These are phyloP conservation scores for Neopipo cinnamomea DNA, from an alignment of 2,113 vertebrate genomes.

Conservation along the genomic window DNA sequence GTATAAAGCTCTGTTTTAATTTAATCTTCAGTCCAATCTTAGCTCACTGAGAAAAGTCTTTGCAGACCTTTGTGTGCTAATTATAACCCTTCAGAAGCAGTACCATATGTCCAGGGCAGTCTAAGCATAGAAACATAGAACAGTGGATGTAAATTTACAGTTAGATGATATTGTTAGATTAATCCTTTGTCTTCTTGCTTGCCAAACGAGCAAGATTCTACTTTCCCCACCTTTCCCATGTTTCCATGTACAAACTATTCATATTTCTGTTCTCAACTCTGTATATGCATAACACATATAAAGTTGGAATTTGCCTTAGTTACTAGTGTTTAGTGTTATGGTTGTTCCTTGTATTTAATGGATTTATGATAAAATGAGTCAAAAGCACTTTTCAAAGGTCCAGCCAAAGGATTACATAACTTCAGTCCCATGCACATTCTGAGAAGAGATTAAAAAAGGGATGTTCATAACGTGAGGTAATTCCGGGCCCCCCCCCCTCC, in stretches of 20 bases:
- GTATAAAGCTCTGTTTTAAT: neutral
- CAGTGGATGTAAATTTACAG: neutral
- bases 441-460: neutral
- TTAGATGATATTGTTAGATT: neutral
- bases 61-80: neutral
- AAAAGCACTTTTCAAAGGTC: neutral
- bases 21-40: neutral
- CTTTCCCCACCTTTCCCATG: neutral
- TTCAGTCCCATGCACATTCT: neutral
- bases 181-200: neutral
- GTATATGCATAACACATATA: accelerated
- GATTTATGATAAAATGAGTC: neutral
- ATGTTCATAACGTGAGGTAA: neutral
- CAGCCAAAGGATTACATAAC: neutral
- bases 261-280: neutral
- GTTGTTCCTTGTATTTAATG: neutral
- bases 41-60: neutral
- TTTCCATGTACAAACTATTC: neutral
- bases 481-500: neutral
- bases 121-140: neutral
- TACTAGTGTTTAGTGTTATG: neutral
- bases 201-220: neutral
- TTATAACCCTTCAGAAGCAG: neutral
- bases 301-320: neutral
- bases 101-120: neutral